These are phyloP conservation scores for Ormyrus thymus DNA, from an alignment of 2,888 invertebrate species.

Conservation along the genomic window DNA sequence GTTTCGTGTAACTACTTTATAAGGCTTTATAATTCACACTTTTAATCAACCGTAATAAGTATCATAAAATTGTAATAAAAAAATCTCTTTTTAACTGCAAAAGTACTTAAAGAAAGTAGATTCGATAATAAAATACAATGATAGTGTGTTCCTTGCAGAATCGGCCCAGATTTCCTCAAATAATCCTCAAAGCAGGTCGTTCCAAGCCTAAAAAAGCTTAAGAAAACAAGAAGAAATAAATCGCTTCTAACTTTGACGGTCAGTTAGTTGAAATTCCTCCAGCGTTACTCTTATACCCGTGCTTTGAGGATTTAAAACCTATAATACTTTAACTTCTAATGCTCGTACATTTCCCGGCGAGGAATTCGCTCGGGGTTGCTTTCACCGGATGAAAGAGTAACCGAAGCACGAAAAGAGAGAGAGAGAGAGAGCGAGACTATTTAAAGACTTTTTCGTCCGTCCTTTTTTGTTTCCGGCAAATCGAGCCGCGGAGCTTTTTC, in stretches of 20 bases:
- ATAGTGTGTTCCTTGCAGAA: no score
- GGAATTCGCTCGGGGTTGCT: slow-evolving; percentile 39
- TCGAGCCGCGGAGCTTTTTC: slow-evolving; percentile 44
- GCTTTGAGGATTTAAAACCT: slow-evolving; percentile 53
- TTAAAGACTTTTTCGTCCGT: slow-evolving; percentile 4
- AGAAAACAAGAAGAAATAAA: slow-evolving; percentile 17
- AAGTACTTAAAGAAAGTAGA: neutral
- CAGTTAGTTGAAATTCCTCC: slow-evolving; percentile 43
- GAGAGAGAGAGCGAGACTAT: slow-evolving; percentile 10
- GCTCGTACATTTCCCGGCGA: slow-evolving; percentile 38
- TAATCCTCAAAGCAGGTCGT: no score
- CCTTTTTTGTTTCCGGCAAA: slow-evolving; percentile 35
- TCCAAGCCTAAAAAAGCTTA: no score
- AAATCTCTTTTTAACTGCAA: neutral
- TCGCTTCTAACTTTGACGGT: slow-evolving; percentile 41
- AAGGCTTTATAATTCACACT: slow-evolving; percentile 37
- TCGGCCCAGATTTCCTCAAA: no score
- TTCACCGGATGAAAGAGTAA: slow-evolving; percentile 41
- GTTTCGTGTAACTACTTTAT: slow-evolving; percentile 26
- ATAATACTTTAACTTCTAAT: slow-evolving; percentile 54
- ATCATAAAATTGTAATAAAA: slow-evolving; percentile 6
- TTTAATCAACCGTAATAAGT: slow-evolving; percentile 40
- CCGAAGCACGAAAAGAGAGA: slow-evolving; percentile 3
- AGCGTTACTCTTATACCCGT: slow-evolving; percentile 40
- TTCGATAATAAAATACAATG: no score